phyloP scores from a whole-genome alignment of 1,140 invertebrate species.

The Trinorchestia longiramus region DNA sequence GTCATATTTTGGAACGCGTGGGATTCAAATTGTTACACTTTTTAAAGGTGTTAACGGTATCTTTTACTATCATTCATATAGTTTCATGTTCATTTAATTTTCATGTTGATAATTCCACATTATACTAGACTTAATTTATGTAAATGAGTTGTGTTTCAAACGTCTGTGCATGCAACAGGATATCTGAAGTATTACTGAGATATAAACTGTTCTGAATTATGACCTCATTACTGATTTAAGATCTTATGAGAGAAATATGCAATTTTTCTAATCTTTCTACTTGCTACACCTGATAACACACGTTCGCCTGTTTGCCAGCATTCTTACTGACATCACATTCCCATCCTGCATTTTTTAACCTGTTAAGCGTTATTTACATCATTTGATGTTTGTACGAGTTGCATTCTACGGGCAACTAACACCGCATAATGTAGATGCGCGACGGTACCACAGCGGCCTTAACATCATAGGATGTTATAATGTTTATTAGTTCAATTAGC shows the following conservation, averaged over 20 bases:
- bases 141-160: background rate
- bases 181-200: background rate
- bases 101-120: background rate
- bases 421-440: too few species aligned
- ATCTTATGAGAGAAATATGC: background rate
- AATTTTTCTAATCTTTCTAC: background rate
- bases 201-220: background rate
- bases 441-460: too few species aligned
- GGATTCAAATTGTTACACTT: background rate
- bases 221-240: background rate
- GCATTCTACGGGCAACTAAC: too few species aligned
- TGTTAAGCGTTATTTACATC: too few species aligned
- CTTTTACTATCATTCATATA: background rate
- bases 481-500: too few species aligned
- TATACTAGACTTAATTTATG: too few species aligned
- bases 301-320: background rate
- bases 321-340: background rate
- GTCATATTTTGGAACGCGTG: background rate
- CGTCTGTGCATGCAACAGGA: background rate
- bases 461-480: too few species aligned
- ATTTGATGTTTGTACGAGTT: too few species aligned
- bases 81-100: background rate
- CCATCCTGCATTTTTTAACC: too few species aligned
- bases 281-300: background rate
- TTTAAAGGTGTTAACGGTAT: background rate